These are phyloP conservation scores for Lymantria monacha DNA, from an alignment of 2,888 invertebrate species.

Conservation along the genomic window DNA sequence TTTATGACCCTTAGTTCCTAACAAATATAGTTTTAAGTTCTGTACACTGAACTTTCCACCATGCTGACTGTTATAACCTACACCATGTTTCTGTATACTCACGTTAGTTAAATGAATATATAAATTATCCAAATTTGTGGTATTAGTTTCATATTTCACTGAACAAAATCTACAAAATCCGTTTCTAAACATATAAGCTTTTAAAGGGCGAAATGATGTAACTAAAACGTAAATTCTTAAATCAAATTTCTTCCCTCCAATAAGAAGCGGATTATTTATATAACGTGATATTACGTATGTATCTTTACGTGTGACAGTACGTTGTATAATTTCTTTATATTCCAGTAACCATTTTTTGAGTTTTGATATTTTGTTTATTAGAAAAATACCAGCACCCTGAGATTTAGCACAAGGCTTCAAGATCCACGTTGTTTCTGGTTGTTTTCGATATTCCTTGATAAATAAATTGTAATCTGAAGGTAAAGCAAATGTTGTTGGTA, in stretches of 20 bases:
- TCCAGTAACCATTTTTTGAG: slow-evolving; percentile 95
- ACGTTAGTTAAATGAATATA: slow-evolving; percentile 98
- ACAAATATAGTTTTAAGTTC: slow-evolving; percentile 93
- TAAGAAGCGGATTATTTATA: slow-evolving; percentile 96
- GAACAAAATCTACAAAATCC: slow-evolving; percentile 98
- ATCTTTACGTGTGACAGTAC: slow-evolving; percentile 89
- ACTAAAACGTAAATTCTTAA: slow-evolving; percentile 95
- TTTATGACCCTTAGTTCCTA: slow-evolving; percentile 93
- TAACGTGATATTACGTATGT: slow-evolving; percentile 98
- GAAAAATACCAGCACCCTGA: slow-evolving; percentile 96
- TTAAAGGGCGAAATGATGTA: slow-evolving; percentile 95
- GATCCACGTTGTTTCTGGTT: slow-evolving; percentile 97
- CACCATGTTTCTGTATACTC: slow-evolving; percentile 98
- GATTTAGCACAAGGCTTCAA: slow-evolving; percentile 99
- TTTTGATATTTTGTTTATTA: slow-evolving; percentile 97
- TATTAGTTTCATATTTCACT: slow-evolving; percentile 95
- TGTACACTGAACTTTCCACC: slow-evolving; percentile 97
- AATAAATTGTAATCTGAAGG: slow-evolving; percentile 99
- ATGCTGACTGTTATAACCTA: slow-evolving; percentile 96
- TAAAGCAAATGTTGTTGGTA: slow-evolving; percentile 95
- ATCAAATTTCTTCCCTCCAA: slow-evolving; percentile 98
- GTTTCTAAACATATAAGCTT: slow-evolving; percentile 94
- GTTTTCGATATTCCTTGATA: slow-evolving; percentile 97
- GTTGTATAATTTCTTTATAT: slow-evolving; percentile 92
- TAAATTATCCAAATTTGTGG: slow-evolving; percentile 94